A percentile compares a stretch with the other conserved stretches of the same genome.
Evolutionary conservation across 2,797 vertebrate genomes (phyloP).

Genomic region (Microctenopoma steveboyesi): DNA sequence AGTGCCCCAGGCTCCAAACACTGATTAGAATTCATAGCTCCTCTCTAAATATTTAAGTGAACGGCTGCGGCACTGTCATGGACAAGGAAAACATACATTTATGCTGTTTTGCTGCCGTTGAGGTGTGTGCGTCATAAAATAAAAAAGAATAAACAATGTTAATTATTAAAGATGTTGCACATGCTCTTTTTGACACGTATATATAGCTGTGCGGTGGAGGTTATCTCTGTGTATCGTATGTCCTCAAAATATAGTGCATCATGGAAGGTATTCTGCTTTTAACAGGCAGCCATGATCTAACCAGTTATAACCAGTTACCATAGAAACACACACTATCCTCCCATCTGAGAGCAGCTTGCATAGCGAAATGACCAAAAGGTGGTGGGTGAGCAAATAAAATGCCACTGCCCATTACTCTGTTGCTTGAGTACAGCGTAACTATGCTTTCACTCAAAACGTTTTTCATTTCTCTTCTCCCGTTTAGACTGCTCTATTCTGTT

Average conservation of each 20-base stretch:
- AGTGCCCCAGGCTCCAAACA: constrained; percentile 34
- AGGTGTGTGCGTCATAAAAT: background rate
- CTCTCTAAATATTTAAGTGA: constrained; percentile 56
- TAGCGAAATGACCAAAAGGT: constrained; percentile 73
- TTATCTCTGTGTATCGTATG: constrained; percentile 29
- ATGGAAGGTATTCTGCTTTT: constrained; percentile 71
- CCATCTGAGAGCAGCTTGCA: constrained; percentile 64
- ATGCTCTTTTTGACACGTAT: constrained; percentile 10
- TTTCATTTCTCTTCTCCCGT: constrained; percentile 21
- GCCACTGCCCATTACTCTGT: constrained; percentile 31
- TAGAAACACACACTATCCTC: constrained; percentile 71
- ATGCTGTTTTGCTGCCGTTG: constrained; percentile 14
- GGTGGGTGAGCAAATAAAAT: constrained; percentile 68
- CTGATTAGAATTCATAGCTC: constrained; percentile 56
- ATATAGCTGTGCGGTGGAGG: background rate
- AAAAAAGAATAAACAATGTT: background rate
- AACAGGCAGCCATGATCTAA: constrained; percentile 73
- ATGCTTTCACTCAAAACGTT: constrained; percentile 20
- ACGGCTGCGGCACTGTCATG: constrained; percentile 14
- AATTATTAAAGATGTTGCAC: background rate
- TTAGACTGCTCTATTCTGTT: constrained; percentile 94
- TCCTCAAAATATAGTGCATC: constrained; percentile 62
- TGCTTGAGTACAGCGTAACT: constrained; percentile 13
- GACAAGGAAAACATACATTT: constrained; percentile 15
- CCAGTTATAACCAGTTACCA: constrained; percentile 80